Evolutionary conservation across 2,888 invertebrate species (phyloP), one percentile per base, ranked within the genome.

Genomic region (Acrocyrtus sp.): DNA sequence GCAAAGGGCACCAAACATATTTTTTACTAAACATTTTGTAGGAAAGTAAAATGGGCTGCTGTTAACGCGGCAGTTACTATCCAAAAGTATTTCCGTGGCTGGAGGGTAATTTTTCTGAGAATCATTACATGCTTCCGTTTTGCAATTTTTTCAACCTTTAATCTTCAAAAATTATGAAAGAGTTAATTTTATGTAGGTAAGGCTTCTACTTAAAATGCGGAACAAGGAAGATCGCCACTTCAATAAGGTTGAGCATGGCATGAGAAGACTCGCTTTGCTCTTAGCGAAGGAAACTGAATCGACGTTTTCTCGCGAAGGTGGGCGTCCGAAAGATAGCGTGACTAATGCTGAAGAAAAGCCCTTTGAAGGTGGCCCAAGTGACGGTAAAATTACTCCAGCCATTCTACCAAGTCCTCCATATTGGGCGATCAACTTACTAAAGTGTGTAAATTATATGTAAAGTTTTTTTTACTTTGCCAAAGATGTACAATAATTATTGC

Each of bases 61-160:
- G n/a, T 15, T 8, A 60, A n/a, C 48, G 74, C 74, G 2, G 26
- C 51, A 15, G 27, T 57, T 1, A 56, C 19, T 1, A 75, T 78
- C 21, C 78, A 78, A 48, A 47, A 48, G 15, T 74, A 62, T 26
- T 68, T 58, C 15, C 66, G 78, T 3, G 78, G 75, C 12, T 78
- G 78, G 78, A 27, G 65, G 39, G 74, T 70, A 3, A n/a, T n/a
- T n/a, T n/a, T n/a, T n/a, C 6, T 6, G 10, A 47, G n/a, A n/a
- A n/a, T n/a, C n/a, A n/a, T n/a, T n/a, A n/a, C n/a, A n/a, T 12
- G 10, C 10, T 39, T 10, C 10, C 10, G 12, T 39, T 39, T 12
- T 12, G 10, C 12, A 39, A 39, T 39, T 39, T 10, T 39, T 39
- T 12, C 41, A 39, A 39, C 12, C 12, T 12, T 39, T 39, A 12